Base-by-base conservation (phyloP, 2,797 vertebrate genomes). In the Kryptopterus vitreolus region DNA sequence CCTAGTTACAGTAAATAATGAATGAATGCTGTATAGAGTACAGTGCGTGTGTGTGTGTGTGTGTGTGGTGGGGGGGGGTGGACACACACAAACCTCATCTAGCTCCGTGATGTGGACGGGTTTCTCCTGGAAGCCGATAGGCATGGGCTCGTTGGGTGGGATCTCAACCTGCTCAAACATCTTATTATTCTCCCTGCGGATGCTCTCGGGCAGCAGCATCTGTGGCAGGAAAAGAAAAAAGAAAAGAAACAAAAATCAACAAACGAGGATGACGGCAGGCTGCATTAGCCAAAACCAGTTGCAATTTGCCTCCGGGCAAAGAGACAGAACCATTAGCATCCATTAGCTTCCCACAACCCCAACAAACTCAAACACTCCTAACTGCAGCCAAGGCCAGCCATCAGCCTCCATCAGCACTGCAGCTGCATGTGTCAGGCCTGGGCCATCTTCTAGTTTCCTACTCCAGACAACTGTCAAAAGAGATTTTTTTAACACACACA, bases 121-220 rank as follows among this genome's bases (percentile, higher is more conserved):
- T 78, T 97, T 98, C 90, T 99, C 97, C 85, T 98, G 95, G 86
- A 98, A 93, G 68, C 96, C 95, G 77, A 95, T 48, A 71, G 97
- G 92, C 96, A 97, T 96, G 83, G 96, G 94, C 22, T 97, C 95
- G 38, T 90, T 96, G 72, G 95, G 93, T 5, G 97, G 98, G 81
- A 99, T 99, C 86, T 93, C 95, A 62, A 99, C 94, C 89, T 99
- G 96, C 91, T 99, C 98, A 83, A 94, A 98, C 91, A 98, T 95
- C 90, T 98, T 99, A 79, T 85, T 94, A 90, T 97, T 97, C 58
- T 98, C 96, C 89, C 96, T 93, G 86, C 91, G 93, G 88, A 98
- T 96, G 80, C 94, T 93, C 87, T 99, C 97, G 33, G 98, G 97
- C 77, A 99, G 93, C 86, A 97, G 91, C 92, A 99, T 90, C 98